Evolutionary conservation across 2,888 invertebrate species (phyloP).

Genomic region (Meandrusa payeni): DNA sequence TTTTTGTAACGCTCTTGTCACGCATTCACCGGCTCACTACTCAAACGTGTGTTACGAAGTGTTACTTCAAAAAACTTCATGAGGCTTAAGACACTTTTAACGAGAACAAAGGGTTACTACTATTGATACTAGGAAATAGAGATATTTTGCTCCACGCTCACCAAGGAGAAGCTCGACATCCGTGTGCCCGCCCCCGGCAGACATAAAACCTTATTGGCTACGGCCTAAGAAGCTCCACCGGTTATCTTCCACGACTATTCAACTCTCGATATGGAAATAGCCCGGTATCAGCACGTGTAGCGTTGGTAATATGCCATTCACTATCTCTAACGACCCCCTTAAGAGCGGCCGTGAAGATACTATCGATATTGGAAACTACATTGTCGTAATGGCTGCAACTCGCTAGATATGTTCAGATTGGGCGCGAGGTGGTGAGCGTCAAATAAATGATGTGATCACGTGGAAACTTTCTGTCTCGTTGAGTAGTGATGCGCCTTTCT

Average conservation of each 20-base stretch:
- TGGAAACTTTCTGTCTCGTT: too few species aligned
- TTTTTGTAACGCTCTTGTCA: too few species aligned
- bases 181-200: background rate
- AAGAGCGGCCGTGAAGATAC: conserved; percentile 21
- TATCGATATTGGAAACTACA: conserved; percentile 21
- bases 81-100: too few species aligned
- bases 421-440: background rate
- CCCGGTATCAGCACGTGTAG: conserved; percentile 51
- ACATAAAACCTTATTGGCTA: conserved; percentile 15
- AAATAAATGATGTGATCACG: too few species aligned
- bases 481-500: too few species aligned
- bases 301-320: conserved; percentile 47
- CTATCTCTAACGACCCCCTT: conserved; percentile 51
- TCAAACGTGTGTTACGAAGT: too few species aligned
- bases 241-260: conserved; percentile 38
- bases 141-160: background rate
- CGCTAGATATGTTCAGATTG: background rate
- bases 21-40: too few species aligned
- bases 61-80: too few species aligned
- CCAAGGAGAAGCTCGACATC: too few species aligned
- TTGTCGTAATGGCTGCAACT: conserved; percentile 6
- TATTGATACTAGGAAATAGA: too few species aligned
- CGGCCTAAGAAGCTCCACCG: conserved; percentile 19
- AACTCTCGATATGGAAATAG: conserved; percentile 59
- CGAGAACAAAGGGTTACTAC: too few species aligned